Conservation (phyloP, 1,140 invertebrate genomes). For the Melanaphis sacchari region DNA sequence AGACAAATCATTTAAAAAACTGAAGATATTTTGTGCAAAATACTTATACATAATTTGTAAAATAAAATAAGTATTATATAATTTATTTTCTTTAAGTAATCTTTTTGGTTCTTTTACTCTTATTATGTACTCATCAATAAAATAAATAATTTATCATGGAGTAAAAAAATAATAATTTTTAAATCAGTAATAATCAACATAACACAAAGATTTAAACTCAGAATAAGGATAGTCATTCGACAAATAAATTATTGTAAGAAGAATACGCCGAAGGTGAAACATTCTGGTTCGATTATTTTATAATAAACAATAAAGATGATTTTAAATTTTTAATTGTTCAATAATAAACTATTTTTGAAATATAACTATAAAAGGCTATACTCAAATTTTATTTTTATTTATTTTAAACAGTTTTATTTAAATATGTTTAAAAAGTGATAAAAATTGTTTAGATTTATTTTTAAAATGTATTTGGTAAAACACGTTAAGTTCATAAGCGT, state of each 20-base stretch:
- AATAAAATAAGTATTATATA: neutral
- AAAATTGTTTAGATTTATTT: too few species aligned
- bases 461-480: neutral
- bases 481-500: neutral
- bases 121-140: neutral
- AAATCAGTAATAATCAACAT: neutral
- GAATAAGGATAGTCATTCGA: neutral
- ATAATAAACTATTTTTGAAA: neutral
- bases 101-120: neutral
- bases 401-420: neutral
- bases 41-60: neutral
- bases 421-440: neutral
- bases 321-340: neutral
- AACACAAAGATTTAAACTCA: neutral
- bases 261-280: neutral
- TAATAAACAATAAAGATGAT: neutral
- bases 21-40: too few species aligned
- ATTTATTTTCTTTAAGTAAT: neutral
- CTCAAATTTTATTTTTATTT: neutral
- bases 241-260: neutral
- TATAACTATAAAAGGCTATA: neutral
- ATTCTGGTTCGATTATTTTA: neutral
- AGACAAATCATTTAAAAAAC: neutral
- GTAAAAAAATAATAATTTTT: neutral
- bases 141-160: neutral